Evolutionary conservation across 2,797 vertebrate species (phyloP).

Genomic region (Bucorvus abyssinicus): DNA sequence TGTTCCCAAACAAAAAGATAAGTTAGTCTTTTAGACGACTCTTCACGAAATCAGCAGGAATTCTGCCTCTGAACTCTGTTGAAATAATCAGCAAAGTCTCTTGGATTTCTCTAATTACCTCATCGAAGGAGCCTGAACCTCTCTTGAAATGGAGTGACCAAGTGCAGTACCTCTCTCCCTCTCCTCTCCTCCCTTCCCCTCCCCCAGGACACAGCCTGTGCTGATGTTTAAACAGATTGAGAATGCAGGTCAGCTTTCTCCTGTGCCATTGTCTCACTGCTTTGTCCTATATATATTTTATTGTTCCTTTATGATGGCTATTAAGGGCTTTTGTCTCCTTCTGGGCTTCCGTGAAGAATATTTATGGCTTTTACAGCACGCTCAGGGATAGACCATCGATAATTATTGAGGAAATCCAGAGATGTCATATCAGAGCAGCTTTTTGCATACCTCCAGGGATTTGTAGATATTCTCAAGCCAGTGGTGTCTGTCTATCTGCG

Average conservation of each 20-base stretch:
- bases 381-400: constrained; percentile 15
- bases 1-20: background rate
- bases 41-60: background rate
- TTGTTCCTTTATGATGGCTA: constrained; percentile 51
- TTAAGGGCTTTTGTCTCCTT: constrained; percentile 51
- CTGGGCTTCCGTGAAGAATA: constrained; percentile 42
- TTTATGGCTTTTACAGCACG: constrained; percentile 42
- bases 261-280: constrained; percentile 34
- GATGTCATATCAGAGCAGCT: constrained; percentile 38
- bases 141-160: background rate
- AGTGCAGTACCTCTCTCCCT: background rate
- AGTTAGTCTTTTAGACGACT: background rate
- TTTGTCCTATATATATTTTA: constrained; percentile 52
- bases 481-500: constrained; percentile 31
- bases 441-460: constrained; percentile 11
- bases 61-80: background rate
- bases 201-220: background rate
- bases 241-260: constrained; percentile 43
- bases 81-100: background rate
- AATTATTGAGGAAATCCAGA: constrained; percentile 54
- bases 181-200: background rate
- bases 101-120: background rate
- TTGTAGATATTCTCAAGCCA: background rate
- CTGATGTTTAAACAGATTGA: constrained; percentile 14
- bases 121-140: background rate